Base-by-base conservation (phyloP, 2,888 invertebrate genomes). In the Melieria crassipennis region DNA sequence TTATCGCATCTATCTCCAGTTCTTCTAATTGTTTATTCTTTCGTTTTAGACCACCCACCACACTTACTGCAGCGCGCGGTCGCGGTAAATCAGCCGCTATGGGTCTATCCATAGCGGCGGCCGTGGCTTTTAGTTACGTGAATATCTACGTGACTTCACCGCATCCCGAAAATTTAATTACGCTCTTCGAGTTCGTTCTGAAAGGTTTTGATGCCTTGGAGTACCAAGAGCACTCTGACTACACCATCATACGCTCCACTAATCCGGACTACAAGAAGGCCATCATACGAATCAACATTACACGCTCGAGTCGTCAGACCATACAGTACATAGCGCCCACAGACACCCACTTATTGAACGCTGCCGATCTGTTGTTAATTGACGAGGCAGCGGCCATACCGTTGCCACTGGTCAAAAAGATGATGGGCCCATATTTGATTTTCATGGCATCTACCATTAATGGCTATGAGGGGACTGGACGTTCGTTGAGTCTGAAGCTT, bases 381-480 rank as follows among this genome's bases (percentile, higher is more conserved):
- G 99, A 99, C 86, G 99, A 99, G 87, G 99, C 99, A 2, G 99
- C 99, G 0, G 99, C 99, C 7, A 99, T 99, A 78, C 99, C 99
- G 0, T 88, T 99, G 71, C 94, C 95, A 0, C 91, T 95, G 79
- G 98, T 99, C 0, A 94, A 96, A 77, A 91, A 92, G 3, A 93
- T 98, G 86, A 89, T 95, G 70, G 94, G 94, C 0, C 96, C 98
- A 0, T 98, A 98, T 81, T 89, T 99, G 50, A 94, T 97, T 10
- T 95, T 99, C 83, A 91, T 99, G 83, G 93, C 99, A 0, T 99
- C 99, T 0, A 99, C 99, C 0, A 95, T 99, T 57, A 96, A 98
- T 81, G 99, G 99, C 0, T 99, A 99, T 85, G 99, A 99, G 88
- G 99, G 99, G 68, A 99, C 99, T 0, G 99, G 99, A 0, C 89